Conservation (phyloP, 1,140 invertebrate genomes). For the Magallana gigas region DNA sequence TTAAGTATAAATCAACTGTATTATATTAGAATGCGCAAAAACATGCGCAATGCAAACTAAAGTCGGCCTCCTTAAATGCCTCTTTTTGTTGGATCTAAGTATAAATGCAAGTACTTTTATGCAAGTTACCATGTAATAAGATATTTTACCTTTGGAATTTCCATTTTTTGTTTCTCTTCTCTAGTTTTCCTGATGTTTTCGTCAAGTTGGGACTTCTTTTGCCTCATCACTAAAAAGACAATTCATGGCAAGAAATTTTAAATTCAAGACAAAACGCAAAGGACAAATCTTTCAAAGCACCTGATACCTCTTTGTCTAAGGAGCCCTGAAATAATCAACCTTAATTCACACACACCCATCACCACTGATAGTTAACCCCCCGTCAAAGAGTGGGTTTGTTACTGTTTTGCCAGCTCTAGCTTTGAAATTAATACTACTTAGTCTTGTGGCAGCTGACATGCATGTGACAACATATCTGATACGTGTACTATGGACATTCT, state of each 20-base stretch:
- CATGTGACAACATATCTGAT: constrained; percentile 15
- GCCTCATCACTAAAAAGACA: constrained; percentile 65
- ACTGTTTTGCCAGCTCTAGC: not conserved
- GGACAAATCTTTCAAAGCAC: not conserved
- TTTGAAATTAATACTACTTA: not conserved
- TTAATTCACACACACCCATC: not conserved
- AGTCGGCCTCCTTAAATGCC: no score
- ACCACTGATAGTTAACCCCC: not conserved
- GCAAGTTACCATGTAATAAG: no score
- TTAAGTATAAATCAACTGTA: no score
- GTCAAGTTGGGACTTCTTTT: constrained; percentile 71
- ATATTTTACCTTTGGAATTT: constrained; percentile 63
- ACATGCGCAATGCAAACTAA: no score
- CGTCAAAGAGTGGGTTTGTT: not conserved
- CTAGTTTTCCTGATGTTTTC: constrained; percentile 69
- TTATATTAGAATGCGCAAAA: no score
- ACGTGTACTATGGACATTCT: constrained; percentile 33
- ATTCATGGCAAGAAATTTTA: not conserved
- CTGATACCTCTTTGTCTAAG: not conserved
- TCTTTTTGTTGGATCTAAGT: no score
- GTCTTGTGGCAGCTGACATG: not conserved
- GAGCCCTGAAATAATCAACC: not conserved
- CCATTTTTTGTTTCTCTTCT: constrained; percentile 63
- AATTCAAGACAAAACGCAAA: not conserved
- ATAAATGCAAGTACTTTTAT: no score